Conservation (phyloP, 2,797 vertebrate genomes). For the Gymnoscopelus microlampas region DNA sequence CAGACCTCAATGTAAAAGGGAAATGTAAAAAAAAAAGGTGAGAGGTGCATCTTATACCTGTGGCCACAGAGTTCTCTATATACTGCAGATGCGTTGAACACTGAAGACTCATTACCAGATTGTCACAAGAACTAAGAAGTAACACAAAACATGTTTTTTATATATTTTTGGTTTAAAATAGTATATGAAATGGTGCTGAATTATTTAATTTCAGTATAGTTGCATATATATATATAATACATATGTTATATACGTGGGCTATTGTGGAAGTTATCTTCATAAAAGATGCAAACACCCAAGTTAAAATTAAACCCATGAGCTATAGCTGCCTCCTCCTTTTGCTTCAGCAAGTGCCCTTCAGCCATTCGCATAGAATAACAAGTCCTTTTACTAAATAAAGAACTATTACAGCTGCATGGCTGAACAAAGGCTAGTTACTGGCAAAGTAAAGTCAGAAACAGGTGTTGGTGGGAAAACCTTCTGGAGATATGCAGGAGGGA, state of each 20-base stretch:
- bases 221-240: too few relatives aligned
- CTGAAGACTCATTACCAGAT: too few relatives aligned
- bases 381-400: not conserved
- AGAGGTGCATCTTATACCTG: too few relatives aligned
- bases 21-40: constrained; percentile 33
- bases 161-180: too few relatives aligned
- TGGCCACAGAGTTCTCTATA: too few relatives aligned
- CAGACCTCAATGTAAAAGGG: constrained; percentile 34
- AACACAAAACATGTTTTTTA: too few relatives aligned
- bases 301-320: not conserved
- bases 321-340: not conserved
- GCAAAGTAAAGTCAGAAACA: not conserved
- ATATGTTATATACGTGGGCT: not conserved
- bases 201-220: too few relatives aligned
- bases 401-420: not conserved
- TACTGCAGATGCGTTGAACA: too few relatives aligned
- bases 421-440: not conserved
- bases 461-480: not conserved
- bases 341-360: constrained; percentile 1
- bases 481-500: not conserved
- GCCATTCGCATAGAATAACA: not conserved
- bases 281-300: too few relatives aligned
- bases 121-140: too few relatives aligned
- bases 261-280: not conserved
- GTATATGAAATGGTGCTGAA: too few relatives aligned